Conservation (phyloP, 2,797 vertebrate species). For the Onychomys torridus region DNA sequence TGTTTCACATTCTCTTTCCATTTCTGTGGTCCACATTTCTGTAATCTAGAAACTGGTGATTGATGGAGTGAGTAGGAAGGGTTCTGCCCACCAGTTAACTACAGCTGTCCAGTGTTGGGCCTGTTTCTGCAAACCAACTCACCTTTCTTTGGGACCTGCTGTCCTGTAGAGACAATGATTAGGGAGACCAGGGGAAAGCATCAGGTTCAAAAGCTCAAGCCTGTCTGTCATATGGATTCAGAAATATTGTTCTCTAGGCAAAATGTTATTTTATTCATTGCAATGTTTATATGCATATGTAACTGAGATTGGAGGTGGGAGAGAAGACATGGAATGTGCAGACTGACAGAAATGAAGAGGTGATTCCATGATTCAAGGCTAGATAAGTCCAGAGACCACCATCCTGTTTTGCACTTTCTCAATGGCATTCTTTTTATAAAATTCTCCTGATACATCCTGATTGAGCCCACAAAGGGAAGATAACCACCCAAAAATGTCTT, state of each 20-base stretch:
- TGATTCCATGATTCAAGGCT: background rate
- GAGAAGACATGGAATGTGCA: background rate
- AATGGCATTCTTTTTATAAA: background rate
- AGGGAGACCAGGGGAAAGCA: background rate
- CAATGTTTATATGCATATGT: background rate
- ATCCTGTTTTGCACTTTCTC: background rate
- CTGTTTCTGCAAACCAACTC: background rate
- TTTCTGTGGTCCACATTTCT: constrained; percentile 42
- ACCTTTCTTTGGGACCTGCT: background rate
- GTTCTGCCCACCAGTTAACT: constrained; percentile 39
- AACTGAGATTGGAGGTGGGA: background rate
- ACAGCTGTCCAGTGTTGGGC: accelerated
- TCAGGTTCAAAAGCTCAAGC: background rate
- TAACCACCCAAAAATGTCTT: background rate
- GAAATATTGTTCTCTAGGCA: background rate
- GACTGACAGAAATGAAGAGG: background rate
- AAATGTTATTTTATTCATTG: background rate
- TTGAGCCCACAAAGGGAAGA: background rate
- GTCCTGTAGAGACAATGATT: background rate
- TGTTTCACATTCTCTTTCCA: constrained; percentile 25
- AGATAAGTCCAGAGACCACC: background rate
- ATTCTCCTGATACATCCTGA: background rate
- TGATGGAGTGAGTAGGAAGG: background rate
- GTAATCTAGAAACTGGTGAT: constrained; percentile 42
- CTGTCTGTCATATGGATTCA: background rate